Evolutionary conservation across 2,113 vertebrate species (phyloP).

Genomic region (Megalops atlanticus): DNA sequence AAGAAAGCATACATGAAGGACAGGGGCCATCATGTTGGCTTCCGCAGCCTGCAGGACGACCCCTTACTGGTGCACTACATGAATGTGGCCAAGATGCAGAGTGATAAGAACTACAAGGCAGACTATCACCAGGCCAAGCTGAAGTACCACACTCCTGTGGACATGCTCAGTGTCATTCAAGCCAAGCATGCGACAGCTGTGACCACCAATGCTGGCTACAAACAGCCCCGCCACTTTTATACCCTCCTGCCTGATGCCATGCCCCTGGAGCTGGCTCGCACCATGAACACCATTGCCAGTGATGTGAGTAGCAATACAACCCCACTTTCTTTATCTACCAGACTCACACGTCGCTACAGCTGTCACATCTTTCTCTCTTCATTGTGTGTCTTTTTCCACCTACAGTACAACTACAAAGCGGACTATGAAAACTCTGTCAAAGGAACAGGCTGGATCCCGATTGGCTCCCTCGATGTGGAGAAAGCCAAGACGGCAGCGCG

Average conservation of each 20-base stretch:
- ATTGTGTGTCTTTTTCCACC: neutral
- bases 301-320: conserved; percentile 70
- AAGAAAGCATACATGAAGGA: conserved; percentile 83
- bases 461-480: conserved; percentile 86
- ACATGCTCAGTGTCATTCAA: conserved; percentile 82
- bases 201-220: conserved; percentile 80
- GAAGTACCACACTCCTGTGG: conserved; percentile 81
- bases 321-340: neutral
- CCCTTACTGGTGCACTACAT: conserved; percentile 90
- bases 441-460: conserved; percentile 86
- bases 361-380: neutral
- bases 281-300: conserved; percentile 83
- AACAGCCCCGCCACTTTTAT: conserved; percentile 76
- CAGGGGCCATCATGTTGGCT: conserved; percentile 86
- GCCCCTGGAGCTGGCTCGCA: conserved; percentile 77
- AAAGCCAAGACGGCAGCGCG: conserved; percentile 78
- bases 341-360: neutral
- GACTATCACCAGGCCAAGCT: conserved; percentile 87
- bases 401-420: conserved; percentile 80
- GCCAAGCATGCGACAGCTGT: conserved; percentile 84
- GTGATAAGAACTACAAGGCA: conserved; percentile 86
- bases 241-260: conserved; percentile 83
- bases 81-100: conserved; percentile 84
- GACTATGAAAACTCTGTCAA: conserved; percentile 83
- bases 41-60: conserved; percentile 86